Evolutionary conservation across 2,888 invertebrate genomes (phyloP).

Genomic region (Drosophila melanosoma): DNA sequence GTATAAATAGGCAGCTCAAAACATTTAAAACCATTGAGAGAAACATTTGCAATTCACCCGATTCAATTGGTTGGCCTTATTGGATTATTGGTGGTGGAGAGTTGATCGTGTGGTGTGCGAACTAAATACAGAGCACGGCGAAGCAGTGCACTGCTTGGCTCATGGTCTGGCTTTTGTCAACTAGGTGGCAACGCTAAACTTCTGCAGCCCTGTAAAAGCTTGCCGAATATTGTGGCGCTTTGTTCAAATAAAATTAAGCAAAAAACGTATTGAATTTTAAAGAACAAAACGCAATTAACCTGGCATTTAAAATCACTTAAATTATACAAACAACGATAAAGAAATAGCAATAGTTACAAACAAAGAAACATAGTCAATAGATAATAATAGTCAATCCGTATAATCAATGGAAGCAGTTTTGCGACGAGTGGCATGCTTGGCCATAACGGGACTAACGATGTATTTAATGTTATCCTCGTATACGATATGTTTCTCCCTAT

Average conservation of each 20-base stretch:
- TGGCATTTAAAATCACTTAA: background rate
- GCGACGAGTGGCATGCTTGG: conserved; percentile 32
- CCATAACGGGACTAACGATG: background rate
- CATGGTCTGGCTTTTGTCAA: no score
- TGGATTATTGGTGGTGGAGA: background rate
- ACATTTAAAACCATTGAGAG: background rate
- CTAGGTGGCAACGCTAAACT: conserved; percentile 28
- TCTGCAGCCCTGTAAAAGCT: conserved; percentile 22
- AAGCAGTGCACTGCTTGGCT: conserved; percentile 7
- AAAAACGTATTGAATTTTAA: background rate
- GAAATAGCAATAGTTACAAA: no score
- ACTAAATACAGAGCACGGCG: background rate
- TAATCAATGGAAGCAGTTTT: conserved; percentile 38
- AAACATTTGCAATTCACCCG: background rate
- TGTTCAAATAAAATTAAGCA: conserved; percentile 10
- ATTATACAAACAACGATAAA: background rate
- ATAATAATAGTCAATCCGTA: background rate
- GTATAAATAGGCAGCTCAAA: background rate
- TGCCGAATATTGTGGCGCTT: background rate
- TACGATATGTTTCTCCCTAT: background rate
- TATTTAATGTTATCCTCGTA: background rate
- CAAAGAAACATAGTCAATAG: no score
- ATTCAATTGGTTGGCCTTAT: background rate
- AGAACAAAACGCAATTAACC: background rate
- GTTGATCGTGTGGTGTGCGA: conserved; percentile 31